Base-by-base conservation (phyloP, 2,797 vertebrate species). In the Gouania willdenowi region DNA sequence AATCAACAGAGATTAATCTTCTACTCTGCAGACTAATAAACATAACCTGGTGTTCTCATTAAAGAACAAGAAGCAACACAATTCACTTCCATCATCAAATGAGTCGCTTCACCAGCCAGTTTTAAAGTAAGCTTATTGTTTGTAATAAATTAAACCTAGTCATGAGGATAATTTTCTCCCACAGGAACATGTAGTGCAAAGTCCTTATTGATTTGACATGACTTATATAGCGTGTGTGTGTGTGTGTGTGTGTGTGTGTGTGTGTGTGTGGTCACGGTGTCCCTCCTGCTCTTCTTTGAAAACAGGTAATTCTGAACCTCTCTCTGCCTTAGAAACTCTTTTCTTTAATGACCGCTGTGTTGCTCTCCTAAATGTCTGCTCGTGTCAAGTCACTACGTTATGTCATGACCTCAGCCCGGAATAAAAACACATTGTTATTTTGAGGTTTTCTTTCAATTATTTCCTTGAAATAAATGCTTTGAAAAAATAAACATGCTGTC, bases 141-240 rank as follows among this genome's bases (percentile, higher is more conserved):
- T n/a, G n/a, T n/a, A n/a, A n/a, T n/a, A n/a, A n/a, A n/a, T n/a
- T n/a, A n/a, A n/a, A n/a, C n/a, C n/a, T n/a, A n/a, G n/a, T n/a
- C n/a, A n/a, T 41, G 6, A 50, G 48, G 39, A 6, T 5, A 39
- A 44, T 31, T 26, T 39, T 25, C 13, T 14, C 5, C 35, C 30
- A 25, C 53, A 29, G 48, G 67, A 66, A 79, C 73, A 73, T 67
- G 32, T 8, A 19, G 55, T 67, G 2, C 47, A 29, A 16, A 49
- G 34, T 16, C 22, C 28, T 14, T 10, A 11, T 33, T 42, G 31
- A 38, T 52, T 44, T 33, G 5, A 13, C 34, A 45, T 37, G 21
- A 33, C 26, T 71, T 65, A 50, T 66, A 33, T 65, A 55, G 20
- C 22, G 20, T 22, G 71, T 65, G 50, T 66, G 33, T 65, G 55